phyloP scores from a whole-genome alignment of 2,888 invertebrate species.

The Synergus japonicus region DNA sequence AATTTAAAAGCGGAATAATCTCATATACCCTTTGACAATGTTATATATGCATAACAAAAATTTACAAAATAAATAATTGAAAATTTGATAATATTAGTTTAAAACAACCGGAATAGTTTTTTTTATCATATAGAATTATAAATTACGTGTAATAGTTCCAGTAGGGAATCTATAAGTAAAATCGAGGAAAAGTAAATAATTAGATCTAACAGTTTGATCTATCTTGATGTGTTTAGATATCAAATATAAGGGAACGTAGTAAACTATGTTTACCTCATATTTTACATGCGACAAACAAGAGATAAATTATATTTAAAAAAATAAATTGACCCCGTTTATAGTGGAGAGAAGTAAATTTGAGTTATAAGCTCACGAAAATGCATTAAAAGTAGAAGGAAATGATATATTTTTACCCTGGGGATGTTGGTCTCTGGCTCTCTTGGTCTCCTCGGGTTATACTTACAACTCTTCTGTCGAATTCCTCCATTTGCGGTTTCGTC shows the following conservation, averaged over 20 bases:
- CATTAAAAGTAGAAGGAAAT: slow-evolving; percentile 18
- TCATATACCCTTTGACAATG: background rate
- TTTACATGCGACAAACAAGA: background rate
- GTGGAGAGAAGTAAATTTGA: background rate
- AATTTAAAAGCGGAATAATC: background rate
- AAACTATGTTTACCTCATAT: background rate
- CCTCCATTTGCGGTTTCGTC: slow-evolving; percentile 16
- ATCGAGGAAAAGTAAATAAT: too few relatives aligned
- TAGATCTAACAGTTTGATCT: background rate
- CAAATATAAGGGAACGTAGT: background rate
- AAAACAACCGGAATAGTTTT: too few relatives aligned
- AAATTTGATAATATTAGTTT: too few relatives aligned
- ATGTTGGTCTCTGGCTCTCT: background rate
- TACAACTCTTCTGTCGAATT: slow-evolving; percentile 2
- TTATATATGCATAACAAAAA: too few relatives aligned
- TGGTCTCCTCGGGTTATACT: background rate
- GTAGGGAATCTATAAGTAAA: too few relatives aligned
- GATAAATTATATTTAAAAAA: background rate
- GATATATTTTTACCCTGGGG: background rate
- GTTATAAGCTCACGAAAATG: background rate
- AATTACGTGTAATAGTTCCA: too few relatives aligned
- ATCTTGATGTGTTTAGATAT: background rate
- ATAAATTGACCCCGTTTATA: background rate
- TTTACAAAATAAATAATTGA: too few relatives aligned
- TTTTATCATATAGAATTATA: too few relatives aligned